Base-by-base conservation (phyloP, 2,797 vertebrate species). In the Podarcis lilfordi region DNA sequence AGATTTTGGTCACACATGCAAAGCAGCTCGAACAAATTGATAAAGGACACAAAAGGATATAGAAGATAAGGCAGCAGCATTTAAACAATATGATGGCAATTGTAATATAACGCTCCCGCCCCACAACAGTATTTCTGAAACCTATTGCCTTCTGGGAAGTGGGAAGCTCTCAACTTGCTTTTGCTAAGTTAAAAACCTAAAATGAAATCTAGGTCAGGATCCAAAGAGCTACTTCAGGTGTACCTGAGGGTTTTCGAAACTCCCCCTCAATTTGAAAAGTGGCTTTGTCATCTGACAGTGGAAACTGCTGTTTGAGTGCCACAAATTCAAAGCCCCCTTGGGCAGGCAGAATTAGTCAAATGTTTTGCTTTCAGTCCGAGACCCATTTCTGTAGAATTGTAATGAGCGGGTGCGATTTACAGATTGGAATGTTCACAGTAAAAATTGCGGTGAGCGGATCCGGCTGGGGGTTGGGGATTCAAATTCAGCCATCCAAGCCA, bases 21-120 rank as follows among this genome's bases (percentile, higher is more conserved):
- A 95, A 89, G 76, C 68, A 90, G 0, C 13, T 91, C 78, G 84
- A 91, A 86, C 13, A 94, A 85, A 88, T 66, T 40, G 59, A 59
- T 43, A 84, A 85, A 89, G 17, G 9, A 90, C 45, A 89, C 1
- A 81, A 27, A 2, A 21, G 2, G 8, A 15, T 71, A 4, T 13
- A 82, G 0, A 81, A 55, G 2, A 86, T 85, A 85, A 11, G 55
- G 9, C 0, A 71, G 0, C 8, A 79, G 0, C 29, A 84, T 55
- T 90, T 88, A 29, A 92, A 88, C 0, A 29, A 78, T 8, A 11
- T 13, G 55, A 66, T 78, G 86, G 2, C 6, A 89, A 89, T 59
- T 2, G 15, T 0, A 0, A 0, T 21, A 75, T 79, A 86, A 87
- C 0, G 76, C 8, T 61, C 37, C 9, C 17, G 19, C 1, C 4